Conservation (phyloP, 2,888 invertebrate species). For the Agrotis exclamationis region DNA sequence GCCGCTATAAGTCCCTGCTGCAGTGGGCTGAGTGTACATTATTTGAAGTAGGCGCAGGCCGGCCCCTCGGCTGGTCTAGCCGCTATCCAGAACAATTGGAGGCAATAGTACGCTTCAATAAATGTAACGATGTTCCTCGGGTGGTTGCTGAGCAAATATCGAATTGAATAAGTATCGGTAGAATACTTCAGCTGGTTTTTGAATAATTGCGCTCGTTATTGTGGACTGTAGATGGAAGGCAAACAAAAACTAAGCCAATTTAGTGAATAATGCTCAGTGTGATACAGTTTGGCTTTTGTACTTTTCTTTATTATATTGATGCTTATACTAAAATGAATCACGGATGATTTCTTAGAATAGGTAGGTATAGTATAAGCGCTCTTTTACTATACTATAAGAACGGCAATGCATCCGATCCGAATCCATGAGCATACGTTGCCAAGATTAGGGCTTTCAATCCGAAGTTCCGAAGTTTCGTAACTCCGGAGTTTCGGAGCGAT, state of each 20-base stretch:
- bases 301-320: conserved; percentile 25
- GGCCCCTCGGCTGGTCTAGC: conserved; percentile 49
- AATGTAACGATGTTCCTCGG: conserved; percentile 64
- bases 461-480: no score
- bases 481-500: no score
- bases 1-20: conserved; percentile 37
- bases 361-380: no score
- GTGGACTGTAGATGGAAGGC: conserved; percentile 35
- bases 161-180: conserved; percentile 63
- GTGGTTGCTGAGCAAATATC: conserved; percentile 57
- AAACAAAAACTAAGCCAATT: conserved; percentile 55
- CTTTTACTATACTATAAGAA: no score
- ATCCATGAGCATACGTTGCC: no score
- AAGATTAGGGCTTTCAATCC: no score
- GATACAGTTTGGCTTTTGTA: conserved; percentile 19
- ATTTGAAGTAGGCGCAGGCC: conserved; percentile 54
- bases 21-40: conserved; percentile 55
- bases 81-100: conserved; percentile 63
- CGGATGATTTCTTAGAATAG: neutral
- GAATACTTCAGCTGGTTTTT: conserved; percentile 47
- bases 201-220: conserved; percentile 59
- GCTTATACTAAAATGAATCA: neutral
- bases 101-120: conserved; percentile 69
- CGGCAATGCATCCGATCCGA: no score
- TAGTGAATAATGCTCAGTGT: conserved; percentile 48